Evolutionary conservation across 2,113 vertebrate genomes (phyloP).

Genomic region (Neogobius melanostomus): DNA sequence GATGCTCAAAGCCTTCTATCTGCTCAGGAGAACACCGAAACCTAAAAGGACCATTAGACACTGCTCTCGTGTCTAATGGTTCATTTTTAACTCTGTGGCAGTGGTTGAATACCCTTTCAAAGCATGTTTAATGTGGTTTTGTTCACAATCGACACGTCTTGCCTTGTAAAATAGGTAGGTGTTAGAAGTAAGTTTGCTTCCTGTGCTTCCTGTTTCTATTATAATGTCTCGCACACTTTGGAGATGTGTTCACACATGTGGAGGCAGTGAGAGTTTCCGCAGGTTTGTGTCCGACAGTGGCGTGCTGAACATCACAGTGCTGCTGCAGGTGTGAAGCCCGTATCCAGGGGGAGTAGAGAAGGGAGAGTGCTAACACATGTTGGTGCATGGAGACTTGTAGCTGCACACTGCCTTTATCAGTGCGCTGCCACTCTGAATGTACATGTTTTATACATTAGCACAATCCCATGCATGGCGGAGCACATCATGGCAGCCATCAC

Average conservation of each 20-base stretch:
- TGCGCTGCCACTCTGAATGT: constrained; percentile 9
- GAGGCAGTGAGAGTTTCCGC: constrained; percentile 4
- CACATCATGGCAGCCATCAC: constrained; percentile 25
- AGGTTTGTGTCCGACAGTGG: constrained; percentile 9
- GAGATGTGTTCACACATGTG: constrained; percentile 13
- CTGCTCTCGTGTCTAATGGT: constrained; percentile 10
- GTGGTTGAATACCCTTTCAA: neutral
- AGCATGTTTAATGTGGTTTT: neutral
- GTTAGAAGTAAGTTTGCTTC: neutral
- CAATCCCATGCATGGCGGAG: constrained; percentile 16
- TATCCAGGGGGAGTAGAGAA: constrained; percentile 26
- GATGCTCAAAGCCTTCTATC: constrained; percentile 42
- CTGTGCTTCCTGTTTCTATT: neutral
- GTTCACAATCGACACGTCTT: neutral
- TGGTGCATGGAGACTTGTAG: constrained; percentile 6
- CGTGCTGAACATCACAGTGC: constrained; percentile 15
- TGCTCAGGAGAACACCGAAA: constrained; percentile 28
- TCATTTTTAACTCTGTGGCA: neutral
- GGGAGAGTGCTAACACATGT: constrained; percentile 7
- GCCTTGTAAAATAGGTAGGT: neutral
- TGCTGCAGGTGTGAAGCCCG: constrained; percentile 31
- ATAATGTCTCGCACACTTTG: neutral
- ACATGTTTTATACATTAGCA: constrained; percentile 14
- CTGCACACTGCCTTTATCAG: constrained; percentile 12
- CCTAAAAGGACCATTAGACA: constrained; percentile 3